Evolutionary conservation across 2,797 vertebrate species (phyloP).

Genomic region (Vultur gryphus): DNA sequence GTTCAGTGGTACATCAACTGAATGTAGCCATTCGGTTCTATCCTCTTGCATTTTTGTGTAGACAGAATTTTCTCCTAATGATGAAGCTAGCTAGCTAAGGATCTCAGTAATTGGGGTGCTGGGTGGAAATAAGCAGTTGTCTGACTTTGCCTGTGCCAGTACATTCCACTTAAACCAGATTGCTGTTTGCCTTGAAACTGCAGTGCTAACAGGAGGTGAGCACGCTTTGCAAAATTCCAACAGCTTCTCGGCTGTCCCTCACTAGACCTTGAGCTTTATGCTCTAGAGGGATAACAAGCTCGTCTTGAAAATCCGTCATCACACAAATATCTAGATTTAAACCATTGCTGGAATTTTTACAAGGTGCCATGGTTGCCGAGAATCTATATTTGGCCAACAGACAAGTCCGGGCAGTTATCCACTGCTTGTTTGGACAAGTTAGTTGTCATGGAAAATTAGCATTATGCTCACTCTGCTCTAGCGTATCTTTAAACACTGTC

Average conservation of each 20-base stretch:
- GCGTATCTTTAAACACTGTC: background rate
- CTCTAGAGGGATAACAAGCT: background rate
- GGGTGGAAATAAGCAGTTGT: background rate
- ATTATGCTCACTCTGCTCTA: background rate
- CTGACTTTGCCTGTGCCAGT: background rate
- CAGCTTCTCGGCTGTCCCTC: background rate
- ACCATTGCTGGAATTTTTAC: conserved; percentile 21
- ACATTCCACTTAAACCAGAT: background rate
- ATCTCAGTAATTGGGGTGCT: background rate
- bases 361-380: background rate
- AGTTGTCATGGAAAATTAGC: conserved; percentile 50
- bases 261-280: conserved; percentile 7
- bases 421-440: conserved; percentile 39
- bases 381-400: background rate
- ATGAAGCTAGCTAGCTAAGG: background rate
- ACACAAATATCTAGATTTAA: background rate
- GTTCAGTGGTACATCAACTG: background rate
- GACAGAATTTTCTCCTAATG: background rate
- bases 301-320: background rate
- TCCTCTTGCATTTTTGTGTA: background rate
- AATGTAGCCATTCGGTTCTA: background rate
- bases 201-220: background rate
- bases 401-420: conserved; percentile 54
- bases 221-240: background rate
- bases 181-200: background rate